Conservation (phyloP, 1,140 invertebrate species). For the Probaryconus sp. region DNA sequence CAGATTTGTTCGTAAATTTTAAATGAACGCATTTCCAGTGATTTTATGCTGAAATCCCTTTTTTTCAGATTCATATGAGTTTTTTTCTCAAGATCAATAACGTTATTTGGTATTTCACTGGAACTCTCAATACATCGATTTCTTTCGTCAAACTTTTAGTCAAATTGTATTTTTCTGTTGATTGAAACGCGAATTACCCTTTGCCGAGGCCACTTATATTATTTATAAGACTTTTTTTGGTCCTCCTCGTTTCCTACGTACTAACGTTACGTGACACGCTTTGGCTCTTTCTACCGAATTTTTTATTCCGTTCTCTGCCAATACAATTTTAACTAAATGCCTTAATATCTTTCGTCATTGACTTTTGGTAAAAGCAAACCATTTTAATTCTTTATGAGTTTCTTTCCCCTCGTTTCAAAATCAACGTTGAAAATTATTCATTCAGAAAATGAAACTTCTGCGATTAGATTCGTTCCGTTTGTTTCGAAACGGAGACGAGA, state of each 20-base stretch:
- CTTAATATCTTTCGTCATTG: too few species aligned
- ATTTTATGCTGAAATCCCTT: too few species aligned
- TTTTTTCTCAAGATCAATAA: slow-evolving; percentile 17
- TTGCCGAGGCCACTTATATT: slow-evolving; percentile 18
- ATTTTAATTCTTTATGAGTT: too few species aligned
- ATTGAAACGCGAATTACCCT: slow-evolving; percentile 14
- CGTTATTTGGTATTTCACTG: slow-evolving; percentile 18
- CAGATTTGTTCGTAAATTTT: too few species aligned
- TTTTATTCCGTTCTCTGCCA: neutral
- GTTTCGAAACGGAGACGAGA: too few species aligned
- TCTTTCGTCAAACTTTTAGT: slow-evolving; percentile 8
- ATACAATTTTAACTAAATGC: too few species aligned
- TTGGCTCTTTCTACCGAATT: slow-evolving; percentile 1
- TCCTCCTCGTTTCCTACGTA: neutral
- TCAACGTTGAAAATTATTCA: too few species aligned
- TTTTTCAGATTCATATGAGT: slow-evolving; percentile 6
- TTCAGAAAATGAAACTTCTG: too few species aligned
- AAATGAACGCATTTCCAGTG: too few species aligned
- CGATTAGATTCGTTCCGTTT: too few species aligned
- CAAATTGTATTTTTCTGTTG: slow-evolving; percentile 15
- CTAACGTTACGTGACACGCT: slow-evolving; percentile 2
- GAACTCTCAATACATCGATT: slow-evolving; percentile 32
- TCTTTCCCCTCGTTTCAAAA: neutral
- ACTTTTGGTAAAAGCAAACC: too few species aligned
- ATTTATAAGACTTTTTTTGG: slow-evolving; percentile 19